Evolutionary conservation across 2,113 vertebrate genomes (phyloP).

Genomic region (Nymphicus hollandicus): DNA sequence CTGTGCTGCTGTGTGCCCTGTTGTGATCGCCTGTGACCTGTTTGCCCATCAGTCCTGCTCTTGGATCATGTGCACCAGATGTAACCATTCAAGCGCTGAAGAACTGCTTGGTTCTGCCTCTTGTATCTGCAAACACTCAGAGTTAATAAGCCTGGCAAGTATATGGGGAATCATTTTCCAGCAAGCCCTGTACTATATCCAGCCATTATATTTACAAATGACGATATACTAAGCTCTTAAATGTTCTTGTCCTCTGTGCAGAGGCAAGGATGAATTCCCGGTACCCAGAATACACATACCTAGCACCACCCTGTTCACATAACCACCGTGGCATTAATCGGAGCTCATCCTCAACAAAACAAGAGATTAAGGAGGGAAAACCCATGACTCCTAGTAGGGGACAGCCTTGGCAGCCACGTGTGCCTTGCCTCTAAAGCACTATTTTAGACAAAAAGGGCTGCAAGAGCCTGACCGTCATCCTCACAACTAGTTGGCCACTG

Average conservation of each 20-base stretch:
- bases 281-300: not conserved
- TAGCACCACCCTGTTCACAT: not conserved
- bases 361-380: not conserved
- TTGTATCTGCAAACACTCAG: not conserved
- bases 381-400: not conserved
- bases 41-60: not conserved
- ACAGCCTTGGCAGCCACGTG: not conserved
- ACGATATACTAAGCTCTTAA: not conserved
- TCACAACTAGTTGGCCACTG: not conserved
- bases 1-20: not conserved
- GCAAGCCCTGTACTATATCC: not conserved
- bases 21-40: not conserved
- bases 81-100: not conserved
- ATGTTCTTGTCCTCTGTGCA: not conserved
- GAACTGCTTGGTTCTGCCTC: not conserved
- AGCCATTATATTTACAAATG: not conserved
- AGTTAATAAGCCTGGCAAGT: not conserved
- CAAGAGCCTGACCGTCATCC: not conserved
- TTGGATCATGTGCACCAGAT: not conserved
- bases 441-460: not conserved
- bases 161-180: not conserved
- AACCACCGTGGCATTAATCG: not conserved
- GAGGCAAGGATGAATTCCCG: not conserved
- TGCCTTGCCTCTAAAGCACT: not conserved
- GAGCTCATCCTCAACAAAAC: not conserved